Percentiles rank a stretch among this genome's conserved stretches.
phyloP scores from a whole-genome alignment of 2,888 invertebrate genomes.

The Masnerella sp. region DNA sequence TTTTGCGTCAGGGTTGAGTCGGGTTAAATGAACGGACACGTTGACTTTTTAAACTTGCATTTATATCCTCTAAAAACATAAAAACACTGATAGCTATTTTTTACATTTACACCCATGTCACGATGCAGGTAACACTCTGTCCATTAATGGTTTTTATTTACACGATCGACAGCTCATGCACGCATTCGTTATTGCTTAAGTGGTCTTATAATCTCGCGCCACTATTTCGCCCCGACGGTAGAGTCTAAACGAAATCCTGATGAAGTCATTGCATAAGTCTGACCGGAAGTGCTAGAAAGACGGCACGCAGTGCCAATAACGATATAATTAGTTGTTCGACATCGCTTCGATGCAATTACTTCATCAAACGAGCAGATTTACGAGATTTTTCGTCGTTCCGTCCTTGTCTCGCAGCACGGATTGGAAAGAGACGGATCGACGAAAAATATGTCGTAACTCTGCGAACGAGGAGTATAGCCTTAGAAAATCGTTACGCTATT shows the following conservation, averaged over 20 bases:
- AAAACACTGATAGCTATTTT: conserved; percentile 56
- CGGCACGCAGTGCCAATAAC: too few relatives aligned
- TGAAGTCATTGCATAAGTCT: conserved; percentile 24
- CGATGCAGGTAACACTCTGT: conserved; percentile 35
- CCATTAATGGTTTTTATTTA: conserved; percentile 44
- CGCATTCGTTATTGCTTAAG: conserved; percentile 46
- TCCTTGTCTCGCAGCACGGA: too few relatives aligned
- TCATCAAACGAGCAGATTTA: too few relatives aligned
- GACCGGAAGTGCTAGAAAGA: too few relatives aligned
- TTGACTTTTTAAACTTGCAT: conserved; percentile 36
- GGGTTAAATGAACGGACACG: background rate
- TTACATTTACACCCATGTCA: conserved; percentile 48
- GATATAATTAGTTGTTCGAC: too few relatives aligned
- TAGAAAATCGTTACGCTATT: too few relatives aligned
- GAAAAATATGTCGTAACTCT: too few relatives aligned
- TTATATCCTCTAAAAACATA: conserved; percentile 57
- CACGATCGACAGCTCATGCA: conserved; percentile 40
- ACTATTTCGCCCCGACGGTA: conserved; percentile 15
- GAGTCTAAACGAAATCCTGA: conserved; percentile 11
- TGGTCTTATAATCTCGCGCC: conserved; percentile 16
- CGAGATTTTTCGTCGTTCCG: too few relatives aligned
- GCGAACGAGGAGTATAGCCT: too few relatives aligned
- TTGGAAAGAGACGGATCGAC: too few relatives aligned
- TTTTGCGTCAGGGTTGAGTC: too few relatives aligned
- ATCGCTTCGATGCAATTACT: too few relatives aligned